These are phyloP conservation scores for Nibea albiflora DNA, from an alignment of 2,113 vertebrate species.

Conservation along the genomic window DNA sequence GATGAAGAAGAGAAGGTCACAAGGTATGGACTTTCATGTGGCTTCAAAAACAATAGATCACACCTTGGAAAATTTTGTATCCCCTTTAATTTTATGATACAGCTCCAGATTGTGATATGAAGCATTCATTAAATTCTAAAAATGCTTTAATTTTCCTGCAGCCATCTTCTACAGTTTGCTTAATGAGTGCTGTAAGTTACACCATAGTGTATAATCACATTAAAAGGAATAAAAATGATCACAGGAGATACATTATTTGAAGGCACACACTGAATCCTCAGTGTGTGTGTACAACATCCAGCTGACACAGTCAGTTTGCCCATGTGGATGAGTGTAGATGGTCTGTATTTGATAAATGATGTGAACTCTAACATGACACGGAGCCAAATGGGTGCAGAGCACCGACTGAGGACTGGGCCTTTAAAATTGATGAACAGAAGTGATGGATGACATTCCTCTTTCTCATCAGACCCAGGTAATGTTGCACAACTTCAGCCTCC, in stretches of 20 bases:
- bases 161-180: neutral
- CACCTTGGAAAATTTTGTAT: neutral
- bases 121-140: neutral
- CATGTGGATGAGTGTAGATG: neutral
- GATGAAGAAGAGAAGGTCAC: conserved; percentile 65
- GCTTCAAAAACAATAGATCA: neutral
- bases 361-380: neutral
- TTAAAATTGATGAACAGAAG: conserved; percentile 20
- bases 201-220: neutral
- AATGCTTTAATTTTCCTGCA: neutral
- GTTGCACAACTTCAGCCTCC: conserved; percentile 46
- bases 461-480: conserved; percentile 54
- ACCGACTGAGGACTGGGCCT: neutral
- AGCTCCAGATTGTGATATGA: neutral
- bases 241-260: neutral
- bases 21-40: conserved; percentile 65
- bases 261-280: neutral
- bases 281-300: neutral
- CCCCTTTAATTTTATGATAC: neutral
- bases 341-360: conserved; percentile 19
- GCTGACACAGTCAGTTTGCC: too few species aligned
- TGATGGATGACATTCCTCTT: conserved; percentile 47
- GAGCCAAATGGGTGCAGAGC: conserved; percentile 2
- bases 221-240: neutral
- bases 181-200: neutral